phyloP scores from a whole-genome alignment of 2,888 invertebrate genomes.

The Colostygia pectinataria region DNA sequence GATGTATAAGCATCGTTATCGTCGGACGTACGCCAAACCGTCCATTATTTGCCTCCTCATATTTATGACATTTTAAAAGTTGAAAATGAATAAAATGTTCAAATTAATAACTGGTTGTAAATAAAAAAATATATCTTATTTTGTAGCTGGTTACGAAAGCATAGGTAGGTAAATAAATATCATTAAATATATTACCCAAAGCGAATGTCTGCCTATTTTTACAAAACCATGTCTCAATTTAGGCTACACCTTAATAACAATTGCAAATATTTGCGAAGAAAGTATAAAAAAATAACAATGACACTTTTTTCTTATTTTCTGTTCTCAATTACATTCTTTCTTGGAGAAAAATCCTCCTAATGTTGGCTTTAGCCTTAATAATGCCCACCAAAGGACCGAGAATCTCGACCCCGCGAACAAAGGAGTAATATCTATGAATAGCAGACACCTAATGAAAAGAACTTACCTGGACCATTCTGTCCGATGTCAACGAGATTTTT shows the following conservation, averaged over 20 bases:
- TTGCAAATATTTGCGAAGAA: background rate
- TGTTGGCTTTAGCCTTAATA: slow-evolving; percentile 15
- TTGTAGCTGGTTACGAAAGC: too few relatives aligned
- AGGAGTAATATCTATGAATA: slow-evolving; percentile 20
- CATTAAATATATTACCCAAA: too few relatives aligned
- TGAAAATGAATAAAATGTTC: too few relatives aligned
- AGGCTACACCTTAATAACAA: background rate
- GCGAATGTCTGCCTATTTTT: background rate
- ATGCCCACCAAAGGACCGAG: slow-evolving; percentile 13
- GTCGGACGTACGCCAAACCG: too few relatives aligned
- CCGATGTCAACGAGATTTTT: slow-evolving; percentile 8
- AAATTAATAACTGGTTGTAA: too few relatives aligned
- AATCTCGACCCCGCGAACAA: slow-evolving; percentile 18
- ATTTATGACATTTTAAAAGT: too few relatives aligned
- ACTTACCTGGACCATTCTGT: slow-evolving; percentile 16
- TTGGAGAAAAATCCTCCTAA: slow-evolving; percentile 9
- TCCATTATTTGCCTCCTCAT: too few relatives aligned
- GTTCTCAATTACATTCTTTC: slow-evolving; percentile 15
- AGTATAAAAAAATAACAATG: background rate
- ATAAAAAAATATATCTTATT: too few relatives aligned
- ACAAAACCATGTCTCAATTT: background rate
- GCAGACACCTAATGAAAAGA: slow-evolving; percentile 23
- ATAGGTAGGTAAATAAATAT: too few relatives aligned
- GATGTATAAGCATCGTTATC: too few relatives aligned
- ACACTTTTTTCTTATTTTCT: slow-evolving; percentile 10